Base-by-base conservation (phyloP, 1,140 invertebrate species). In the Melipona quadrifasciata region DNA sequence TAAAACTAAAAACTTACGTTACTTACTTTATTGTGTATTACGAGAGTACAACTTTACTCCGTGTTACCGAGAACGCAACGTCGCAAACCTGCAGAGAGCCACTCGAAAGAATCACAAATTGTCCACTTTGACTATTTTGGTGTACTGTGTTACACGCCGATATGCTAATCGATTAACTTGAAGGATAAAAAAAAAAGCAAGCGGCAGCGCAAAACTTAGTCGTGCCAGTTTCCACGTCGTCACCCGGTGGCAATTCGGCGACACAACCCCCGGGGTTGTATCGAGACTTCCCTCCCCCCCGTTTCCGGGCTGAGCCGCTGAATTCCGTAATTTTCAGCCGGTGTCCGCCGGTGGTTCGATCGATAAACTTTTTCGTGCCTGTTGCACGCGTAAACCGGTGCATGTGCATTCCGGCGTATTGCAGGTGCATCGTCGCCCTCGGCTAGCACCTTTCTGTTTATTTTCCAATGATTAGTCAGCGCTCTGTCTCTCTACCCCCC, bases 381-480 rank as follows among this genome's bases (percentile, higher is more conserved):
- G 82, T 84, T 80, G 82, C 82, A 84, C 82, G 82, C 82, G 82
- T 73, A 58, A 31, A 31, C 77, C 70, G 2, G 27, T 79, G 86
- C 87, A 80, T 89, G 85, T 86, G 80, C 85, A 89, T 53, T 57
- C 67, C 64, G 39, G 80, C 74, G 64, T 89, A 77, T n/a, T 86
- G 84, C 87, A 89, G 87, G 88, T 89, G 87, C 81, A 86, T 82
- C 77, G 80, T n/a, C 80, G 61, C 87, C 87, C 84, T 78, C 77
- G n/a, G 17, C 87, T 68, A 55, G 34, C 87, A 85, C 85, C 78
- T 86, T 89, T 79, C 85, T 90, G 85, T 90, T 87, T 89, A 87
- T 84, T 87, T 89, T 86, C 79, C 83, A 67, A 89, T 77, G 88
- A 89, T 90, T 87, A 83, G 82, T 81, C 88, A 80, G 64, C 24